Base-by-base conservation (phyloP, 2,797 vertebrate species). In the Sebastes steindachneri region DNA sequence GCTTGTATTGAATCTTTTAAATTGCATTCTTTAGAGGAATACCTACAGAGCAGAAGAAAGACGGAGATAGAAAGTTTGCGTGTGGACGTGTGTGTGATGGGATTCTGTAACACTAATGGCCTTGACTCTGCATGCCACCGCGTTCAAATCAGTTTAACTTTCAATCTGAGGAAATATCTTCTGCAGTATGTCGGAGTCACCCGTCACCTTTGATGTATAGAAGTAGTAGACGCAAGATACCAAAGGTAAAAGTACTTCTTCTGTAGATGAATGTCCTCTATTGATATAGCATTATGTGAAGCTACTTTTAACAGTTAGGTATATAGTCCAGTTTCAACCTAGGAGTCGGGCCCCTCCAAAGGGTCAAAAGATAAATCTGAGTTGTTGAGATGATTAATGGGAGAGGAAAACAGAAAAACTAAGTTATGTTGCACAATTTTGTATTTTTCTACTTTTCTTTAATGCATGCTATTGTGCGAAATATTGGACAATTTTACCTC, bases 21-120 rank as follows among this genome's bases (percentile, higher is more conserved):
- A 72, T 79, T 81, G 57, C 28, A 25, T 71, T 83, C 41, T 53
- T 75, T 37, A 5, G 21, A 60, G 31, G 75, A 78, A 62, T 66
- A 70, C 60, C 55, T 15, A 65, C 66, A 26, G 55, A 84, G 41
- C 37, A 77, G 62, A 77, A 17, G 54, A 80, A 41, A 67, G 68
- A 62, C 11, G 2, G 29, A 1, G 8, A 28, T n/a, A 21, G 8
- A 19, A 28, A 7, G 26, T 55, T 11, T 45, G 37, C 29, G 17
- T 77, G 23, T 57, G 21, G 2, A 5, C 23, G 6, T 64, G 19
- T 31, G 19, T 28, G 37, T 53, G 51, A 9, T 59, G 48, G 11
- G 11, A 55, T 51, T 59, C 7, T 68, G 6, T 25, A 72, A 58
- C 14, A 11, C 9, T 62, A 45, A 72, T 41, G 7, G n/a, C 4